These are phyloP conservation scores for Coluber constrictor DNA, from an alignment of 2,797 vertebrate genomes.

Conservation along the genomic window DNA sequence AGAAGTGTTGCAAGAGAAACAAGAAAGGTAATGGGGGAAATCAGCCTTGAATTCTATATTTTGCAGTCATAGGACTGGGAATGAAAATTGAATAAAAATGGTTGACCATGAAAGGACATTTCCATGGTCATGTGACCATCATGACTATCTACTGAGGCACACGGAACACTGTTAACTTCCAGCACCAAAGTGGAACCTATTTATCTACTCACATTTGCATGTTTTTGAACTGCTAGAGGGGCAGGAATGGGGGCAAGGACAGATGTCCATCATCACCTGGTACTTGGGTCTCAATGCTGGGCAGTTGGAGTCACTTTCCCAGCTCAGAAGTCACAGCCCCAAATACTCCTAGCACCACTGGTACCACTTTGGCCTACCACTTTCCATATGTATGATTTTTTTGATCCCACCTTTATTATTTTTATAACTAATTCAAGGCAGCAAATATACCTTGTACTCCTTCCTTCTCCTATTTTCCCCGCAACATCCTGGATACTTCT, in stretches of 20 bases:
- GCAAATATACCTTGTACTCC: neutral
- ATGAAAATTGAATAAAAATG: neutral
- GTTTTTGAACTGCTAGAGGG: neutral
- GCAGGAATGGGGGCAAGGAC: neutral
- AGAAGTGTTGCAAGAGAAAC: neutral
- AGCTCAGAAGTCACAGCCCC: neutral
- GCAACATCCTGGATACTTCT: neutral
- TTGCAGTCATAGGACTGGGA: neutral
- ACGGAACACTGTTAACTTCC: neutral
- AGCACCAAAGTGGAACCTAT: neutral
- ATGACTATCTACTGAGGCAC: neutral
- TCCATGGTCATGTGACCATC: neutral
- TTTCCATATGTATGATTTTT: neutral
- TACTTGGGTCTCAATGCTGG: neutral
- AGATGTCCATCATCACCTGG: neutral
- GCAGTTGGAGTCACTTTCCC: neutral
- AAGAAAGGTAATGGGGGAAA: neutral
- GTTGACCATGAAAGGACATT: neutral
- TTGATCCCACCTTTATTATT: neutral
- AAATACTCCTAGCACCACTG: neutral
- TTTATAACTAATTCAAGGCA: neutral
- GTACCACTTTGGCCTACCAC: neutral
- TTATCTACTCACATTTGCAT: neutral
- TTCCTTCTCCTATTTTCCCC: neutral
- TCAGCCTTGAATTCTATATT: neutral